Percentiles rank a stretch among this genome's conserved stretches.
Evolutionary conservation across 2,113 vertebrate genomes (phyloP).

Genomic region (Psammodynastes pulverulentus): DNA sequence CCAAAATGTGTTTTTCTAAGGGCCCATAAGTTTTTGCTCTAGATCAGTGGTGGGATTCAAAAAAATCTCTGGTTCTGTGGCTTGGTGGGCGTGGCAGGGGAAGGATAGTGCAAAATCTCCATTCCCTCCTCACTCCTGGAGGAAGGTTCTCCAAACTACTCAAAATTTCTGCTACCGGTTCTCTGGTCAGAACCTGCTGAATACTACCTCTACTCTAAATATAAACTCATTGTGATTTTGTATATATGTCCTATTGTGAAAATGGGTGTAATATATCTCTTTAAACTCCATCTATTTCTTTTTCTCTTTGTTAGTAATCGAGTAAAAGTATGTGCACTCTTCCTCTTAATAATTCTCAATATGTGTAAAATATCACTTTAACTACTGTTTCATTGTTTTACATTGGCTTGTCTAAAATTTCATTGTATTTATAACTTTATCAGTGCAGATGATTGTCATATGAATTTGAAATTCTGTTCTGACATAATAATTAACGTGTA

Average conservation of each 20-base stretch:
- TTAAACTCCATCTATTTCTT: background rate
- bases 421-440: constrained; percentile 42
- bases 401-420: constrained; percentile 1
- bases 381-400: constrained; percentile 15
- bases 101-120: too few species aligned
- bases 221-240: background rate
- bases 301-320: background rate
- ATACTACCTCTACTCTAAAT: too few species aligned
- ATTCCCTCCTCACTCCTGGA: too few species aligned
- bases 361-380: constrained; percentile 1
- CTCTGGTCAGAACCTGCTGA: too few species aligned
- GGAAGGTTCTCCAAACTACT: too few species aligned
- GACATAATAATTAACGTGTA: constrained; percentile 39
- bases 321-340: constrained; percentile 16
- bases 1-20: background rate
- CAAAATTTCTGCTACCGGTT: too few species aligned
- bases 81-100: too few species aligned
- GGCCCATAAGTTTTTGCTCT: background rate
- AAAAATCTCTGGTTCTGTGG: too few species aligned
- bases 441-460: constrained; percentile 6
- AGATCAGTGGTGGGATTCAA: too few species aligned
- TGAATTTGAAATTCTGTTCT: constrained; percentile 28
- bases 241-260: background rate
- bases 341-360: constrained; percentile 13
- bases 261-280: background rate